These are phyloP conservation scores for Lycaena phlaeas DNA, from an alignment of 2,888 invertebrate species.

Conservation along the genomic window DNA sequence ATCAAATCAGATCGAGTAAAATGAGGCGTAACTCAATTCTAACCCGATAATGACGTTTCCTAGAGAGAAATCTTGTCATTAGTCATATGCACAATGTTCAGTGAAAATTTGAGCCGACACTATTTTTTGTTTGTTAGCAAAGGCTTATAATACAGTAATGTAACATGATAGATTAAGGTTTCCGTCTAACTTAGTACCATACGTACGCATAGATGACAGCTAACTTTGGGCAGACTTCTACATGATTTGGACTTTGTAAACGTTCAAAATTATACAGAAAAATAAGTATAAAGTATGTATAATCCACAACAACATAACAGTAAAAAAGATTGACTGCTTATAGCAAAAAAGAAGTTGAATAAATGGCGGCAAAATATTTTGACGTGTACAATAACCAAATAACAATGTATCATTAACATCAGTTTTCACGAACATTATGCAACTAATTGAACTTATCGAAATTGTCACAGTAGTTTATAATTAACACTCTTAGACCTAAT, in stretches of 20 bases:
- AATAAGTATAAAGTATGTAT: too few species aligned
- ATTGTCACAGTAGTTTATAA: conserved; percentile 59
- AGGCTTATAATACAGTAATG: too few species aligned
- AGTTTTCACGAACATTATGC: conserved; percentile 51
- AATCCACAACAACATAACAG: too few species aligned
- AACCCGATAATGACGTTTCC: not conserved
- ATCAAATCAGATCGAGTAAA: not conserved
- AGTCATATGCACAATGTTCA: conserved; percentile 47
- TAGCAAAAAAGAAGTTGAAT: too few species aligned
- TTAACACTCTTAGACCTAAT: conserved; percentile 64
- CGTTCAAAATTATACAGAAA: not conserved
- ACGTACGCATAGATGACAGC: not conserved
- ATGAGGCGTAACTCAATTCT: not conserved
- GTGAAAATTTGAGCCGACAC: conserved; percentile 23
- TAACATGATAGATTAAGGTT: conserved; percentile 5
- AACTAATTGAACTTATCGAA: conserved; percentile 44
- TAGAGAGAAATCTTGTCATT: not conserved
- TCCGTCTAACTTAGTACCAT: not conserved
- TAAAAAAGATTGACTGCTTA: too few species aligned
- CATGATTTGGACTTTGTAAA: not conserved
- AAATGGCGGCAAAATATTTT: too few species aligned
- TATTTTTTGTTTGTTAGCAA: not conserved
- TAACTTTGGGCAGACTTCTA: not conserved
- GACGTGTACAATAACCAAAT: too few species aligned
- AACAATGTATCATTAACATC: conserved; percentile 4